A percentile compares a stretch with the other conserved stretches of the same genome.
phyloP scores from a whole-genome alignment of 2,113 vertebrate species.

The Aviceda subcristata region DNA sequence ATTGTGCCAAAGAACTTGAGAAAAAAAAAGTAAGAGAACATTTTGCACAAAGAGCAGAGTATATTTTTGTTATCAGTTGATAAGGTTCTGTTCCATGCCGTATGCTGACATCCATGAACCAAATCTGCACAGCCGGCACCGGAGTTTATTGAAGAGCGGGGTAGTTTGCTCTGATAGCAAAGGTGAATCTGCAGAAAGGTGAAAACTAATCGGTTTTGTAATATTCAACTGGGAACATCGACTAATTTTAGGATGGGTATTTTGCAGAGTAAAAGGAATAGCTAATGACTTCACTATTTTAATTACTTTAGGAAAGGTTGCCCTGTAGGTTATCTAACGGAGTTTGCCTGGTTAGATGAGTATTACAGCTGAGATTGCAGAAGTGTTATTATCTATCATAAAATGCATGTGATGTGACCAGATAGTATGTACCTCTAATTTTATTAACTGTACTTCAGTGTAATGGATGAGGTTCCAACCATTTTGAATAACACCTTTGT shows the following conservation, averaged over 20 bases:
- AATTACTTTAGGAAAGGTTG: neutral
- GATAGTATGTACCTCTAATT: accelerated
- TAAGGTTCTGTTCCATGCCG: neutral
- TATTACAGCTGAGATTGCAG: neutral
- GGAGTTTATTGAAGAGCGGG: accelerated
- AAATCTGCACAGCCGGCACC: neutral
- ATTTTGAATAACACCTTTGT: neutral
- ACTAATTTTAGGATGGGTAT: neutral
- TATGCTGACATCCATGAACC: neutral
- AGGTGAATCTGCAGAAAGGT: neutral
- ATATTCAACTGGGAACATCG: neutral
- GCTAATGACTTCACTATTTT: neutral
- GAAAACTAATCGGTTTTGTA: neutral
- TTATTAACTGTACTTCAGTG: neutral
- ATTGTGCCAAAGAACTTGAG: neutral
- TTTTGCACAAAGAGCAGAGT: neutral
- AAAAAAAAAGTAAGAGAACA: accelerated
- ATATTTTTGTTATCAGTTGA: accelerated
- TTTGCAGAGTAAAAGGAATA: neutral
- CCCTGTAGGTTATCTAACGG: neutral
- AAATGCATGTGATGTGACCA: neutral
- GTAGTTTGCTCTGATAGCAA: neutral
- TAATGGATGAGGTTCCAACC: too few relatives aligned
- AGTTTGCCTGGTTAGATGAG: neutral
- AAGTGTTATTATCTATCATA: neutral